phyloP scores from a whole-genome alignment of 1,140 invertebrate genomes.

The Propsilocerus akamusi region DNA sequence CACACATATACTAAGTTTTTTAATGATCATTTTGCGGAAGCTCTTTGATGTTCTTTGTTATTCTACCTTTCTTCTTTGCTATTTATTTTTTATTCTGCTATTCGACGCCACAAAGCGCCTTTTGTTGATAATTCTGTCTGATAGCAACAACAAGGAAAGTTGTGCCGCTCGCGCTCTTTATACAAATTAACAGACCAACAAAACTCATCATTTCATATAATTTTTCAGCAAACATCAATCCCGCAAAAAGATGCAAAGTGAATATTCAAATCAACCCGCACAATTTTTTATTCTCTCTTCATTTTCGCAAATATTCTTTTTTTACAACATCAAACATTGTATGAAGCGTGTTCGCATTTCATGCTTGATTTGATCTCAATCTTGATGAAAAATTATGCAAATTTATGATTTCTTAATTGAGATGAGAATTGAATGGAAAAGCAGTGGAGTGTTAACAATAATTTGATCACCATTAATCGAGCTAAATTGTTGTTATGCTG shows the following conservation, averaged over 20 bases:
- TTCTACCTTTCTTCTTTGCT: not conserved
- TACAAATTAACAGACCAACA: no score
- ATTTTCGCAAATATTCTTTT: not conserved
- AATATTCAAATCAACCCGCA: no score
- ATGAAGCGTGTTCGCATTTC: not conserved
- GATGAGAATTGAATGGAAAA: not conserved
- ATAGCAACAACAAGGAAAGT: no score
- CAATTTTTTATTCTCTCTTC: no score
- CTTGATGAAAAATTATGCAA: not conserved
- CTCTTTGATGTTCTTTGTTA: not conserved
- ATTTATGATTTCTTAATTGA: not conserved
- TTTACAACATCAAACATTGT: not conserved
- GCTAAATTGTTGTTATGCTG: no score
- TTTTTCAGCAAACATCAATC: no score
- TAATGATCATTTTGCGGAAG: constrained; percentile 2
- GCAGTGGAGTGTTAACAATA: not conserved
- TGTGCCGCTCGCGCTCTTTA: no score
- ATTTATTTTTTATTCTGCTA: not conserved
- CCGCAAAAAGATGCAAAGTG: no score
- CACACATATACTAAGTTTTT: no score
- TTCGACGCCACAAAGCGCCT: not conserved
- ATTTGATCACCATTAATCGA: no score
- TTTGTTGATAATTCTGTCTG: no score
- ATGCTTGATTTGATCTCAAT: not conserved
- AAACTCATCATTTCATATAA: no score